A percentile compares a stretch with the other conserved stretches of the same genome.
Evolutionary conservation across 2,888 invertebrate species (phyloP).

Genomic region (Rhaphigaster nebulosa): DNA sequence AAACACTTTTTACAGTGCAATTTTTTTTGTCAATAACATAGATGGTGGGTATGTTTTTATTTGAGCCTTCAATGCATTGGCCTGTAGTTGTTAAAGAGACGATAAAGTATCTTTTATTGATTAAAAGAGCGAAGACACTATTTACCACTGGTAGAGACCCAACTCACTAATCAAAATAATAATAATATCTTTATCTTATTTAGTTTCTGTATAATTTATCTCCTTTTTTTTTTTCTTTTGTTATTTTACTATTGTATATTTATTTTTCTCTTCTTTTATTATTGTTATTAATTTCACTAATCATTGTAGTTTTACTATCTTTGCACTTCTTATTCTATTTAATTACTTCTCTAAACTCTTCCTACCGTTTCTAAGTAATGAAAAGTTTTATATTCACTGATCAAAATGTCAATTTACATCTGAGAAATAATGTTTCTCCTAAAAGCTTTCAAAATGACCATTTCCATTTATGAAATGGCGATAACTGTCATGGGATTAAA

Average conservation of each 20-base stretch:
- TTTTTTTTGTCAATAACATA: no score
- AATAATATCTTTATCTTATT: background rate
- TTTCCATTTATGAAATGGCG: background rate
- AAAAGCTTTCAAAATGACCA: background rate
- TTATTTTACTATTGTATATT: background rate
- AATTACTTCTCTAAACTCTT: background rate
- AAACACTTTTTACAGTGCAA: no score
- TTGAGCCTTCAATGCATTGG: background rate
- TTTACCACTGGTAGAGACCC: background rate
- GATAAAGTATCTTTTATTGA: background rate
- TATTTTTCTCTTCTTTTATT: background rate
- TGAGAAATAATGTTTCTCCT: background rate
- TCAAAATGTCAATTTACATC: slow-evolving; percentile 27
- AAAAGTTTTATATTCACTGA: background rate
- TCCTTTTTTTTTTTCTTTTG: background rate
- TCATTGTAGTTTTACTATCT: background rate
- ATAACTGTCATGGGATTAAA: background rate
- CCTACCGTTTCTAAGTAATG: background rate
- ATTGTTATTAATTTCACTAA: background rate
- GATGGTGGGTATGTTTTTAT: no score
- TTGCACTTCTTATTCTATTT: slow-evolving; percentile 14
- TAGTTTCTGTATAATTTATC: background rate
- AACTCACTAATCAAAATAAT: background rate
- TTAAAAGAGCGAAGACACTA: background rate
- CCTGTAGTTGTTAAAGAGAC: background rate